Base-by-base conservation (phyloP, 2,113 vertebrate species). In the Phyllostomus discolor region DNA sequence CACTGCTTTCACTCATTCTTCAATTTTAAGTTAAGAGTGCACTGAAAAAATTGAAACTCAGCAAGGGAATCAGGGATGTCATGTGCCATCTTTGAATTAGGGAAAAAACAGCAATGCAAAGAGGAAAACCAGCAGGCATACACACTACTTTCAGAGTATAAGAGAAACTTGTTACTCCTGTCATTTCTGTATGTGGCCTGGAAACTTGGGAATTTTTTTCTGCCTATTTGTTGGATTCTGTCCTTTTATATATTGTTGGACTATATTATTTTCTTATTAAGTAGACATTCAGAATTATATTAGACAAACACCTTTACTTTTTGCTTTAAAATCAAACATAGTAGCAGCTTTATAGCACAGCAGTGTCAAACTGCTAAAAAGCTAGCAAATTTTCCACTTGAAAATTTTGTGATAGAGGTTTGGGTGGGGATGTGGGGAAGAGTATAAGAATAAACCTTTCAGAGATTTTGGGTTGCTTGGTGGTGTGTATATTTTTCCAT, bases 401-500 rank as follows among this genome's bases (percentile, higher is more conserved):
- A 95, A 79, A 81, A 24, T 83, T 88, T 52, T 86, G 66, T 90
- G 83, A 80, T 90, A 94, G 94, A 94, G 88, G 90, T 6, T 48
- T 28, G 67, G 17, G 46, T 84, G 48, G 82, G 83, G 87, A 46
- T 26, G 19, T 90, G 75, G 97, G 83, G 86, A 80, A 79, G 84
- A 84, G 86, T 87, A 54, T 97, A 96, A 97, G 96, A 98, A 96
- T 97, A 96, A 97, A 59, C 14, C 88, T 88, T 91, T 84, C 41
- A 95, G 95, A 96, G 91, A 90, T 89, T 95, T 90, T 96, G 88
- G 94, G 95, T 88, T 95, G 95, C 92, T 95, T 50, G 70, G 59
- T 89, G 69, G 90, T 1, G 1, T 94, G 88, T 95, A 81, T 94
- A 69, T 88, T 95, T 97, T 97, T 92, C 95, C 91, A 35, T 72